Conservation (phyloP, 2,888 invertebrate genomes). For the Agrochola litura region DNA sequence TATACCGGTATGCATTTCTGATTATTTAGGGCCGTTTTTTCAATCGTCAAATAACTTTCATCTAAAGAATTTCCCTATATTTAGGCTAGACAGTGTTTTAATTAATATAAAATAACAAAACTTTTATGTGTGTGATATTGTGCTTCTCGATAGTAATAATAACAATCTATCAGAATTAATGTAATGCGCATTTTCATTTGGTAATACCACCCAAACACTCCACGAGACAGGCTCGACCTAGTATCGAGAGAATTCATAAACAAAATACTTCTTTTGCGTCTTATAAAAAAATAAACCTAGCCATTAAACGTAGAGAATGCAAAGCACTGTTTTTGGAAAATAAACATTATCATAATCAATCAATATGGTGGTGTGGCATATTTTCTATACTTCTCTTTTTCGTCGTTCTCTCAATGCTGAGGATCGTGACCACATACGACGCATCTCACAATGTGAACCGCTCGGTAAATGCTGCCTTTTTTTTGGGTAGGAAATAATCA, state of each 20-base stretch:
- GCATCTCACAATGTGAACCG: no score
- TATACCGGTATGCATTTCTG: slow-evolving; percentile 8
- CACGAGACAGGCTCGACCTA: not conserved
- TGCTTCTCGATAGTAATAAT: not conserved
- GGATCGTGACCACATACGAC: no score
- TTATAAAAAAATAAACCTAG: no score
- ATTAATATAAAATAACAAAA: not conserved
- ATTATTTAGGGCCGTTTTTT: not conserved
- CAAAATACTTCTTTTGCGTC: no score
- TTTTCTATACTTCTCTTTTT: no score
- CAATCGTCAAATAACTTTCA: not conserved
- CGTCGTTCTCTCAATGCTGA: no score
- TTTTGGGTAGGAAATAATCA: no score
- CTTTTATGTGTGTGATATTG: not conserved
- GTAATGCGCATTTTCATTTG: not conserved
- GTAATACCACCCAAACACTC: not conserved
- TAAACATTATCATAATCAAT: no score
- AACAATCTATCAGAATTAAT: not conserved
- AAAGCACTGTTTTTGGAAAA: not conserved
- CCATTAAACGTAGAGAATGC: not conserved
- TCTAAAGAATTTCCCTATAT: not conserved
- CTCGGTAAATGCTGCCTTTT: no score
- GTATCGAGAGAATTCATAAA: no score
- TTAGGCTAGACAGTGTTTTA: not conserved
- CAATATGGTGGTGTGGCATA: no score